Conservation (phyloP, 2,113 vertebrate genomes). For the Globicephala melas region DNA sequence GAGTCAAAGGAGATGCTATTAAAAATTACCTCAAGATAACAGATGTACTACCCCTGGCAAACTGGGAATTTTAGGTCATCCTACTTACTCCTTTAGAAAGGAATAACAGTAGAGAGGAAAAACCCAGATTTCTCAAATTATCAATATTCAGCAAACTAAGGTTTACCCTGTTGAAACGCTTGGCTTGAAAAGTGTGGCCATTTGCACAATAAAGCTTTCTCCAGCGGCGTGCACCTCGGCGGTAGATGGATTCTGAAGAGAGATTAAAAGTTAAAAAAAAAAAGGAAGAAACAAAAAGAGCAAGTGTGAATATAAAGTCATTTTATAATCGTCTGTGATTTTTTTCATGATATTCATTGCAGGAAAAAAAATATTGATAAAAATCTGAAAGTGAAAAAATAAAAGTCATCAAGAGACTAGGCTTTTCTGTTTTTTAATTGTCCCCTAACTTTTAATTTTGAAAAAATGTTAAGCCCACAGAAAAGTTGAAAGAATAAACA, state of each 20-base stretch:
- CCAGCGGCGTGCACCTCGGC: slow-evolving; percentile 96
- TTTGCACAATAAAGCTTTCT: slow-evolving; percentile 98
- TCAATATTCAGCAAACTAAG: slow-evolving; percentile 51
- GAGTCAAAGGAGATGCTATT: neutral
- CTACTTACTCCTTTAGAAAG: neutral
- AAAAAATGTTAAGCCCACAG: neutral
- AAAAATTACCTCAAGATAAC: neutral
- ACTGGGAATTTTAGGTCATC: neutral
- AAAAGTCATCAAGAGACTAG: neutral
- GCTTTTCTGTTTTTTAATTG: neutral
- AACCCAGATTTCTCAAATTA: slow-evolving; percentile 35
- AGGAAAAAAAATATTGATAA: neutral
- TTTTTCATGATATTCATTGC: slow-evolving; percentile 10
- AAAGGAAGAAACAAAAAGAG: neutral
- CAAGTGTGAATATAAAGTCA: neutral
- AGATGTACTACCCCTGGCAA: neutral
- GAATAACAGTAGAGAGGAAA: neutral
- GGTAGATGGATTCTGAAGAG: slow-evolving; percentile 96
- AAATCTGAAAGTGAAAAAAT: slow-evolving; percentile 2
- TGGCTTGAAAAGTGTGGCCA: slow-evolving; percentile 98
- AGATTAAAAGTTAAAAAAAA: neutral
- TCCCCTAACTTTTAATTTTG: neutral
- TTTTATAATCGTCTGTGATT: slow-evolving; percentile 23
- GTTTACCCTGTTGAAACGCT: slow-evolving; percentile 97
- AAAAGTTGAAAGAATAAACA: neutral